phyloP scores from a whole-genome alignment of 30 jellyfish, hydroid and myxozoan genomes.

The Calvadosia cruxmelitensis region DNA sequence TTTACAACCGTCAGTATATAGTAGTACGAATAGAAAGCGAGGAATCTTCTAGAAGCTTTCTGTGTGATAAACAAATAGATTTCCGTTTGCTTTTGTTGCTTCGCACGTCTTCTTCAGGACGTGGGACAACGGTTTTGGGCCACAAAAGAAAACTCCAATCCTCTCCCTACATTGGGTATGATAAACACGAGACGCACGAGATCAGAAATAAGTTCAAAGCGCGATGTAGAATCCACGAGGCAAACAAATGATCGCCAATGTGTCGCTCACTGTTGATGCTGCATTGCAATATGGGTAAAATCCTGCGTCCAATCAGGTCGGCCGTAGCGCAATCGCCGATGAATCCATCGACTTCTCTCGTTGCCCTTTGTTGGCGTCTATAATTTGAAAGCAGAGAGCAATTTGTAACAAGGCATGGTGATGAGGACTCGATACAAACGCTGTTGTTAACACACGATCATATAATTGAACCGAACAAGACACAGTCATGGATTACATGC shows the following conservation, averaged over 20 bases:
- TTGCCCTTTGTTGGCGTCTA: constrained; percentile 30
- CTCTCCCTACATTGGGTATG: constrained; percentile 52
- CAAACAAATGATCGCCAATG: no score
- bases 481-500: no score
- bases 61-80: constrained; percentile 48
- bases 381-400: background rate
- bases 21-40: no score
- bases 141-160: constrained; percentile 77
- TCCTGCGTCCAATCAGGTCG: constrained; percentile 28
- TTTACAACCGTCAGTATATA: no score
- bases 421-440: no score
- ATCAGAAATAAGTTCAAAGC: background rate
- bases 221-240: background rate
- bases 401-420: background rate
- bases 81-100: constrained; percentile 17
- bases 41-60: constrained; percentile 50
- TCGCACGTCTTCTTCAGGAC: constrained; percentile 29
- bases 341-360: constrained; percentile 23
- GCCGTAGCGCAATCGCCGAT: background rate
- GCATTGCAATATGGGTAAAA: constrained; percentile 5
- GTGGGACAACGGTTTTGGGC: constrained; percentile 53
- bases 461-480: no score
- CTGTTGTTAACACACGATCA: no score
- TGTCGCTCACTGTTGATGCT: constrained; percentile 21
- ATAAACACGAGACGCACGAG: background rate